These are phyloP conservation scores for Brotula barbata DNA, from an alignment of 2,797 vertebrate genomes.

Conservation along the genomic window DNA sequence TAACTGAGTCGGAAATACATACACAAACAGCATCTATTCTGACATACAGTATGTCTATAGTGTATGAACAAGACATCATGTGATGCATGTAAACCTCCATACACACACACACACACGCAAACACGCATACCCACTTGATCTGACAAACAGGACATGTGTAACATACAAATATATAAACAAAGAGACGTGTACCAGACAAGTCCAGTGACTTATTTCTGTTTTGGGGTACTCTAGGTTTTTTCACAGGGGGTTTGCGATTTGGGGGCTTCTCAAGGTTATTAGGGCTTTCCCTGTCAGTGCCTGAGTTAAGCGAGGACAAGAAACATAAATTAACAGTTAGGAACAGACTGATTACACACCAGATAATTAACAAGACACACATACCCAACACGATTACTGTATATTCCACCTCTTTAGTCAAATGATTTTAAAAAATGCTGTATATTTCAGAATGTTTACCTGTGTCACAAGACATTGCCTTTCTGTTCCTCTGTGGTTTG, in stretches of 20 bases:
- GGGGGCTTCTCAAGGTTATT: constrained; percentile 80
- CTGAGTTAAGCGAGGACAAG: constrained; percentile 72
- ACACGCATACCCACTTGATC: constrained; percentile 17
- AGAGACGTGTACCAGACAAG: constrained; percentile 76
- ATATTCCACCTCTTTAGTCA: background rate
- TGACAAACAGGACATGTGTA: constrained; percentile 8
- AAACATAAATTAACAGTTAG: constrained; percentile 66
- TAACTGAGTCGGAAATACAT: no score
- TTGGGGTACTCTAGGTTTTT: constrained; percentile 82
- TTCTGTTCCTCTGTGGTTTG: constrained; percentile 87
- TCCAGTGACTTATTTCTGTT: constrained; percentile 82
- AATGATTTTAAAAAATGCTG: background rate
- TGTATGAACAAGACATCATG: no score
- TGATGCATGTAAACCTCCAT: no score
- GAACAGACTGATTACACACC: constrained; percentile 49
- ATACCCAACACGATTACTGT: constrained; percentile 7
- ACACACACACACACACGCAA: constrained; percentile 10
- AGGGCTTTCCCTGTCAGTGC: constrained; percentile 79
- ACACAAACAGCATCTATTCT: no score
- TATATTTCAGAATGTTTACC: constrained; percentile 51
- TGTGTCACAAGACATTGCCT: constrained; percentile 87
- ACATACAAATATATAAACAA: constrained; percentile 51
- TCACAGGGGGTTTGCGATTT: constrained; percentile 81
- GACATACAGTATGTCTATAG: no score
- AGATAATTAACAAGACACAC: constrained; percentile 24